Evolutionary conservation across 2,888 invertebrate genomes (phyloP).

Genomic region (Parnassius glacialis): DNA sequence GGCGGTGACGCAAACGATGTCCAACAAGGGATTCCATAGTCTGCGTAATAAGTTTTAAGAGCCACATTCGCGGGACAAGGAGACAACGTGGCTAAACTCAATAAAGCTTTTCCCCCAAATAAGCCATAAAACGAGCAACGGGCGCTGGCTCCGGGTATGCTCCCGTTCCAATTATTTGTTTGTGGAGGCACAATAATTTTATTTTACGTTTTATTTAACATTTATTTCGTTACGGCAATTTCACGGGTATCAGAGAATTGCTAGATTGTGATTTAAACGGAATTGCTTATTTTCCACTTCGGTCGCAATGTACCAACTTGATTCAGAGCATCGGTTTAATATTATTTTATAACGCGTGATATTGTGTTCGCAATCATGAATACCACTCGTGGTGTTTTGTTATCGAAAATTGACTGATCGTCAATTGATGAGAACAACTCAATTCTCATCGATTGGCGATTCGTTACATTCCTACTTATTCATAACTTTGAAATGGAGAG

Average conservation of each 20-base stretch:
- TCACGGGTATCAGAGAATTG: slow-evolving; percentile 80
- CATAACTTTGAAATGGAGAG: neutral
- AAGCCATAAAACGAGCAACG: slow-evolving; percentile 79
- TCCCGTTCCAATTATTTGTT: slow-evolving; percentile 80
- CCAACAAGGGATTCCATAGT: slow-evolving; percentile 44
- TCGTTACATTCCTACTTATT: neutral
- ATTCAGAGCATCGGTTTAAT: slow-evolving; percentile 62
- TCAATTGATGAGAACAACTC: neutral
- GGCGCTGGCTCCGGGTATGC: slow-evolving; percentile 64
- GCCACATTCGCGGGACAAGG: slow-evolving; percentile 51
- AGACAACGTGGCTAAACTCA: slow-evolving; percentile 74
- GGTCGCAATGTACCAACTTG: slow-evolving; percentile 58
- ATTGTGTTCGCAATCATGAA: slow-evolving; percentile 61
- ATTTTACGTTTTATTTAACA: slow-evolving; percentile 81
- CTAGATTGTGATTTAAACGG: slow-evolving; percentile 79
- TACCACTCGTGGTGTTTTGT: slow-evolving; percentile 40
- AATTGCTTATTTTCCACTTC: slow-evolving; percentile 80
- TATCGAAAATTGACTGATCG: slow-evolving; percentile 46
- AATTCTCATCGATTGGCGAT: neutral
- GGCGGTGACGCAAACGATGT: slow-evolving; percentile 59
- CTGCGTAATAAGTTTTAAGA: slow-evolving; percentile 48
- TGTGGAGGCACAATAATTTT: slow-evolving; percentile 80
- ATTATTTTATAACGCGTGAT: slow-evolving; percentile 74
- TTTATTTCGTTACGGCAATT: slow-evolving; percentile 81
- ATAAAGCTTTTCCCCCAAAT: slow-evolving; percentile 80